Percentiles rank a stretch among this genome's conserved stretches.
Evolutionary conservation across 1,140 invertebrate genomes (phyloP).

Genomic region (Drosophila carrolli): DNA sequence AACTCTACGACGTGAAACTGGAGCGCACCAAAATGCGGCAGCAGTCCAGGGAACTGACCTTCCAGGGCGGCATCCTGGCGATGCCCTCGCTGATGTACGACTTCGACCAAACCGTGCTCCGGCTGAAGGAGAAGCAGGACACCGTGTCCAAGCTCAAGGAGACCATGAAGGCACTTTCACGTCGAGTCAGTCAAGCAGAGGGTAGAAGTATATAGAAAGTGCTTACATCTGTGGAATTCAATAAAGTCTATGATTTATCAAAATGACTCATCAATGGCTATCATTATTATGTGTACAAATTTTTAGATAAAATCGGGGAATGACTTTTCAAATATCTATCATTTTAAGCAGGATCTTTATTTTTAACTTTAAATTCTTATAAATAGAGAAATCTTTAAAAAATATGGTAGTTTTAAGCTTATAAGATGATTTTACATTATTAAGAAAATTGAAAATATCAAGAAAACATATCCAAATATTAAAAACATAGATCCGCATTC

Average conservation of each 20-base stretch:
- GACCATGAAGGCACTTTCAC: constrained; percentile 9
- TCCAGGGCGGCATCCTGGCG: constrained; percentile 62
- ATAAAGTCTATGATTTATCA: not conserved
- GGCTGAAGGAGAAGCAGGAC: constrained; percentile 9
- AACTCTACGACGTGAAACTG: constrained; percentile 29
- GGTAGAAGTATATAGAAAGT: not conserved
- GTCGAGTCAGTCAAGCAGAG: constrained; percentile 22
- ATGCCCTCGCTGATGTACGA: constrained; percentile 70
- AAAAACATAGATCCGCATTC: no score
- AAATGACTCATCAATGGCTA: no score
- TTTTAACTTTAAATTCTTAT: no score
- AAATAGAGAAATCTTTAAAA: no score
- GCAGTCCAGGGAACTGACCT: constrained; percentile 30
- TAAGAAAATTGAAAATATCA: no score
- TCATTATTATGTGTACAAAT: no score
- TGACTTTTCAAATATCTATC: no score
- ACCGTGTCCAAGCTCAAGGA: constrained; percentile 31
- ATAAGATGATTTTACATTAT: no score
- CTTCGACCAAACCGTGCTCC: constrained; percentile 57
- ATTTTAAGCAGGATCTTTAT: no score
- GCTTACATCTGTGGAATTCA: not conserved
- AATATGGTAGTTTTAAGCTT: no score
- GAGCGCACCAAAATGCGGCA: constrained; percentile 28
- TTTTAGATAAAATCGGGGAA: no score
- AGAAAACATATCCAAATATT: no score